Evolutionary conservation across 2,113 vertebrate species (phyloP), one percentile per base, ranked within the genome.

Genomic region (Cochlearius cochlearius): DNA sequence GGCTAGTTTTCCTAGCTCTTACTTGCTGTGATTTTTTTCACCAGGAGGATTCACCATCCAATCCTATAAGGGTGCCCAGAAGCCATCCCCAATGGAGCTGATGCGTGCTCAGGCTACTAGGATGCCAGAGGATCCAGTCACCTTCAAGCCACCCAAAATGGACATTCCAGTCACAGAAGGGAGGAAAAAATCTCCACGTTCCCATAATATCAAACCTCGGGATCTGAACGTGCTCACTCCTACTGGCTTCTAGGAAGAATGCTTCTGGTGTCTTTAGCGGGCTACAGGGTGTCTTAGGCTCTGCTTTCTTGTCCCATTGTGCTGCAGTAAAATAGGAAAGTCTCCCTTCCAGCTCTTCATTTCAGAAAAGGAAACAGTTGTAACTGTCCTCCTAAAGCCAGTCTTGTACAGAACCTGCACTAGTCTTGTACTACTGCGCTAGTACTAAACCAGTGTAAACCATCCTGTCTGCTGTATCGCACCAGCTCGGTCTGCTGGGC

Each of bases 201-300:
- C 98, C 53, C 99, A 99, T 97, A 99, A 98, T 72, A 98, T 99
- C 91, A 98, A 98, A 92, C 98, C 98, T 8, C 97, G 99, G 52
- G 99, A 99, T 97, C 96, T 99, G 98, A 99, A 99, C 16, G 97
- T 99, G 93, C 98, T 99, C 73, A 99, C 99, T 32, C 99, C 99
- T 66, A 99, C 99, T 1, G 99, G 99, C 45, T 99, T 99, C 97
- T 99, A 98, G 97, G 49, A 64, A 25, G 63, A 83, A 66, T 52
- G 47, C 34, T 92, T 59, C 74, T 86, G 66, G 16, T 86, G 58
- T 92, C 41, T 79, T 85, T 78, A 95, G 75, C 23, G 23, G 86
- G 55, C 56, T 36, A 29, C 66, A 76, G 68, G 17, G 36, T 94
- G 22, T 94, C 38, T 41, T 80, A 79, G 68, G 60, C 50, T 86